These are phyloP conservation scores for Garra rufa DNA, from an alignment of 2,113 vertebrate species.

Conservation along the genomic window DNA sequence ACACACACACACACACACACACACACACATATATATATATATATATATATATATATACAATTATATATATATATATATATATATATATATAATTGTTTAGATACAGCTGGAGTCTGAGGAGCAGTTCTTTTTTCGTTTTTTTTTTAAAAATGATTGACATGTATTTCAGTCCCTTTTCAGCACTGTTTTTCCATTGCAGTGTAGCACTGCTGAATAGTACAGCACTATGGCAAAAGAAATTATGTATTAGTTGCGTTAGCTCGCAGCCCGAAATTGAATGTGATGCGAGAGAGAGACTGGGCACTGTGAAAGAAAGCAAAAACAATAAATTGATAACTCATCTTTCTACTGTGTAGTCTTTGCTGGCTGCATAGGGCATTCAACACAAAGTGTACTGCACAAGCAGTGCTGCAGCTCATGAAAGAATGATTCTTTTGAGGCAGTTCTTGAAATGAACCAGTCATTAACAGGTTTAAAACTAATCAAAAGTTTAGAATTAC, in stretches of 20 bases:
- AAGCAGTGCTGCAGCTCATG: neutral
- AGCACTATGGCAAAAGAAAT: neutral
- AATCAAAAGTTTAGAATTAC: neutral
- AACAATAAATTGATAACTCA: neutral
- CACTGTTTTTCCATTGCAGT: too few relatives aligned
- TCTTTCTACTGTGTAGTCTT: neutral
- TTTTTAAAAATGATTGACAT: too few relatives aligned
- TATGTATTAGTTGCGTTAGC: neutral
- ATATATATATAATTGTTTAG: too few relatives aligned
- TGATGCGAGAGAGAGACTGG: neutral
- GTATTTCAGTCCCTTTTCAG: too few relatives aligned
- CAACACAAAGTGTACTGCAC: neutral
- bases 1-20: too few relatives aligned
- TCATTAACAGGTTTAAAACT: constrained; percentile 31
- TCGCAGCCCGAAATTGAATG: neutral
- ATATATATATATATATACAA: too few relatives aligned
- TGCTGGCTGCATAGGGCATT: neutral
- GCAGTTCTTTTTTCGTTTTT: too few relatives aligned
- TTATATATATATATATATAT: too few relatives aligned
- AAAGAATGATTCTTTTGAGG: neutral
- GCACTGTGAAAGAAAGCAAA: neutral
- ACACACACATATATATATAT: too few relatives aligned
- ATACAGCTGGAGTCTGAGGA: too few relatives aligned
- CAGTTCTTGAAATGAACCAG: neutral
- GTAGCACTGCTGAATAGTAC: too few relatives aligned